Conservation (phyloP, 2,888 invertebrate species). For the Microplitis manilae region DNA sequence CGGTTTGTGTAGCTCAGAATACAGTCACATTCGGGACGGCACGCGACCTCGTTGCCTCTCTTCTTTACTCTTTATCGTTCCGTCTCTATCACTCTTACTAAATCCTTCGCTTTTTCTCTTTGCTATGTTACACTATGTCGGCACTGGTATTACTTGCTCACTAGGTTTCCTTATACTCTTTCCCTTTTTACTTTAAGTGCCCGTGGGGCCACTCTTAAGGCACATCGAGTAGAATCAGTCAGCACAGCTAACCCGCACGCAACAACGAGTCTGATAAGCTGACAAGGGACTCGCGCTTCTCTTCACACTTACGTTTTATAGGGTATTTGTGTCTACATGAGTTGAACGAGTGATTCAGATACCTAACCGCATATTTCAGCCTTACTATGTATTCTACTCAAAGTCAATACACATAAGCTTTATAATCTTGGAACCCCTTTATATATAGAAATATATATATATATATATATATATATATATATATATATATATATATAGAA, state of each 20-base stretch:
- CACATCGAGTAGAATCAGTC: background rate
- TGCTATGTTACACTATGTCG: background rate
- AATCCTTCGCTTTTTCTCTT: background rate
- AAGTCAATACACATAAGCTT: background rate
- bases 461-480: no score
- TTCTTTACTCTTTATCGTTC: constrained; percentile 35
- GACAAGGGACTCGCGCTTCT: constrained; percentile 40
- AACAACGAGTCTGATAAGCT: constrained; percentile 40
- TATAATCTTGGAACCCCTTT: background rate
- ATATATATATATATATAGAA: no score
- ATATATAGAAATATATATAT: background rate
- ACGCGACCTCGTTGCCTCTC: constrained; percentile 43
- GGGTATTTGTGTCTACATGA: background rate
- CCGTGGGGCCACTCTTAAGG: constrained; percentile 27
- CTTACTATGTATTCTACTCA: background rate
- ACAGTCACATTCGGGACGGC: constrained; percentile 41
- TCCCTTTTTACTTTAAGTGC: constrained; percentile 14
- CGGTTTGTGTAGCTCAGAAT: constrained; percentile 18
- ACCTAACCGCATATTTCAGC: background rate
- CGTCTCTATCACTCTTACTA: constrained; percentile 33
- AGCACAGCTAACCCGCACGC: constrained; percentile 23
- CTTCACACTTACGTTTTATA: constrained; percentile 16
- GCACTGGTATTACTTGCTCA: background rate
- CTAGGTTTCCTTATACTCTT: constrained; percentile 1
- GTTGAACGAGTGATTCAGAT: background rate